Base-by-base conservation (phyloP, 2,113 vertebrate genomes). In the Aphelocoma coerulescens region DNA sequence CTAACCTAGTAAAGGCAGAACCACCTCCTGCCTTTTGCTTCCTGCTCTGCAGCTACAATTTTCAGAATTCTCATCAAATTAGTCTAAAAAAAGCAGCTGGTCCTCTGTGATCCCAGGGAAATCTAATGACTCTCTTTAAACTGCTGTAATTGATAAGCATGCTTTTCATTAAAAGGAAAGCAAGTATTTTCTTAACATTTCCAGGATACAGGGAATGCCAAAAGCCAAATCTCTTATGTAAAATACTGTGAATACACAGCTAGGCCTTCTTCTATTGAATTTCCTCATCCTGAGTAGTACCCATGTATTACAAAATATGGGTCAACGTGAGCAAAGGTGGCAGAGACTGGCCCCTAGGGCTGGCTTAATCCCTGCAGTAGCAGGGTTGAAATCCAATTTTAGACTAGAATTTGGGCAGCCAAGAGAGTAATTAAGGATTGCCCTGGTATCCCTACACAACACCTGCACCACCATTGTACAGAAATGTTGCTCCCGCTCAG, bases 401-500 rank as follows among this genome's bases (percentile, higher is more conserved):
- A 77, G 44, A 22, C 10, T 10, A 54, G 15, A 69, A 72, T 77
- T 84, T 87, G 44, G 20, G 35, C 16, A 75, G 24, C 16, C 57
- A 91, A 16, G 3, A 62, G 26, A 43, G 22, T 37, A 81, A 68
- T 72, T 77, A 35, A 68, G 39, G 21, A 7, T 18, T 91, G 28
- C 32, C 63, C 35, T 81, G 26, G 4, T 48, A 5, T 27, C n/a
- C 54, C 33, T n/a, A 15, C 37, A 73, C 9, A 28, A 8, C 62
- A 49, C 14, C 49, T 61, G 12, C 28, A 28, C 7, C 22, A 35
- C 41, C 44, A 32, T 16, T 37, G 7, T 30, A n/a, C 8, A 41
- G 55, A 17, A 46, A 3, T 0, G 4, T 3, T 44, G 12, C 7
- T 90, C 28, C 28, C 0, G 1, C 23, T 46, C 3, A 2, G 16